Percentiles rank a stretch among this genome's conserved stretches.
phyloP scores from a whole-genome alignment of 2,797 vertebrate species.

The Sebastes ruberrimus region DNA sequence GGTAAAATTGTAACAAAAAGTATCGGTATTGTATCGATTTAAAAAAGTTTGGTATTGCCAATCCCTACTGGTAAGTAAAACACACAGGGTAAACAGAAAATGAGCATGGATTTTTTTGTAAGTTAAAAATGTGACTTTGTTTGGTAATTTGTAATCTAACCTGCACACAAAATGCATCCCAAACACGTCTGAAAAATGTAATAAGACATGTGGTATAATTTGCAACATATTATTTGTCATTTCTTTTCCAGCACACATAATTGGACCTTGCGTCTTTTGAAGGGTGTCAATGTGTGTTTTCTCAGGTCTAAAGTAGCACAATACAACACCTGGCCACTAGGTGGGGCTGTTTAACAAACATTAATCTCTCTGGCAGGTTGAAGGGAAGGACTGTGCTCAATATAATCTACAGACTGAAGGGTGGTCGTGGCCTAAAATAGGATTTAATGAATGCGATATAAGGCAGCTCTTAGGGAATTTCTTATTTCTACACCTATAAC shows the following conservation, averaged over 20 bases:
- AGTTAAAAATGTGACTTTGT: neutral
- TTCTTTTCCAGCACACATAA: neutral
- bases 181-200: neutral
- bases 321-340: neutral
- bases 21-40: no score
- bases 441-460: neutral
- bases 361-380: neutral
- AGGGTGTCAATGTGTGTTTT: neutral
- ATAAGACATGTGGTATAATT: neutral
- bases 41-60: no score
- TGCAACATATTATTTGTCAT: no score
- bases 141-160: neutral
- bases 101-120: neutral
- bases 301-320: neutral
- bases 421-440: neutral
- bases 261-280: neutral
- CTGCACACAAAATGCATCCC: neutral
- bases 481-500: neutral
- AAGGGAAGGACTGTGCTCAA: neutral
- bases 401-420: neutral
- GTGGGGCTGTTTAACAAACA: neutral
- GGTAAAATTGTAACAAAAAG: no score
- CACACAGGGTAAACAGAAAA: neutral
- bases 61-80: neutral
- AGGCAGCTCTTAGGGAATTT: neutral